A percentile compares a stretch with the other conserved stretches of the same genome.
Conservation (phyloP, 2,888 invertebrate species). For the Ctena decussata region DNA sequence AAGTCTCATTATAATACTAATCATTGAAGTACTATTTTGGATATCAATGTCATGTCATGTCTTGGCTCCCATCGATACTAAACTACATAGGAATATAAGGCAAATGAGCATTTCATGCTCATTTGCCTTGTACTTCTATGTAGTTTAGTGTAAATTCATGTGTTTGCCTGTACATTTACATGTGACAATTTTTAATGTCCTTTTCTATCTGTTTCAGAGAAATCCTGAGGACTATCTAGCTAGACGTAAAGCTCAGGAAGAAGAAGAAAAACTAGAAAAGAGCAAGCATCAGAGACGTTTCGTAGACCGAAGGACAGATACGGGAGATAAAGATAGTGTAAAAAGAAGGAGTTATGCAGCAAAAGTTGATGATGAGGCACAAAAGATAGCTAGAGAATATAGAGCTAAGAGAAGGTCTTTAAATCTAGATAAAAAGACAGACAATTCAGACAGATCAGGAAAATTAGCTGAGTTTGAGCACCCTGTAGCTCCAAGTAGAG, state of each 20-base stretch:
- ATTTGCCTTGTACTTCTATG: too few relatives aligned
- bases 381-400: conserved; percentile 71
- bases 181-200: too few relatives aligned
- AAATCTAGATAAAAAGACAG: conserved; percentile 68
- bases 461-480: neutral
- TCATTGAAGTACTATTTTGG: too few relatives aligned
- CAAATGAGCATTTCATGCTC: too few relatives aligned
- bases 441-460: conserved; percentile 35
- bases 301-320: conserved; percentile 53
- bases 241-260: conserved; percentile 72
- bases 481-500: conserved; percentile 23
- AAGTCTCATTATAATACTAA: too few relatives aligned
- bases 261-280: conserved; percentile 73
- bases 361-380: conserved; percentile 52
- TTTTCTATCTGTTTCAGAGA: conserved; percentile 70
- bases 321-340: conserved; percentile 41
- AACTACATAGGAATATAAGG: too few relatives aligned
- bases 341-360: conserved; percentile 66
- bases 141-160: too few relatives aligned
- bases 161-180: too few relatives aligned
- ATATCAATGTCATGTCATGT: too few relatives aligned
- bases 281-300: conserved; percentile 68
- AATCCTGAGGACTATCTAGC: conserved; percentile 80
- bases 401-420: conserved; percentile 75
- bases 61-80: too few relatives aligned